Evolutionary conservation across 2,797 vertebrate genomes (phyloP).

Genomic region (Lepidocolaptes lacrymiger): DNA sequence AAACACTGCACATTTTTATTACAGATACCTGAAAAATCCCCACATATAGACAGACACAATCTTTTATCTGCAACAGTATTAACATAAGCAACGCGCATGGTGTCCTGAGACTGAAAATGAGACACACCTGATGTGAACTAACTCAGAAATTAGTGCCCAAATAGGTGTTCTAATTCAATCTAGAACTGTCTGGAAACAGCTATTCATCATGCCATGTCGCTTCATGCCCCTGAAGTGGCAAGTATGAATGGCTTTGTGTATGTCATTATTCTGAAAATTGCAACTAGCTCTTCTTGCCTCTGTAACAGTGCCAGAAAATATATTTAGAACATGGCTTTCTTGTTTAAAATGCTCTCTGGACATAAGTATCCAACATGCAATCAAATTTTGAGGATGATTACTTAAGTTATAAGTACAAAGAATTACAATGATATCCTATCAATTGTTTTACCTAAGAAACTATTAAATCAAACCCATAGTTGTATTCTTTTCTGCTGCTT

Average conservation of each 20-base stretch:
- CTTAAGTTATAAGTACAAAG: slow-evolving; percentile 5
- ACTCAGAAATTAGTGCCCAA: not conserved
- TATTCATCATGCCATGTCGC: not conserved
- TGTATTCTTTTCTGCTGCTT: not conserved
- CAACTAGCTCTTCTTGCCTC: slow-evolving; percentile 9
- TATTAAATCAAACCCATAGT: not conserved
- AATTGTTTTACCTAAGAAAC: not conserved
- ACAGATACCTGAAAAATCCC: not conserved
- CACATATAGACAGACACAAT: not conserved
- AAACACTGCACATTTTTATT: not conserved
- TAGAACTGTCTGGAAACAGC: slow-evolving; percentile 30
- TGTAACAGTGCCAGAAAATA: not conserved
- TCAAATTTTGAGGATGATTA: slow-evolving; percentile 27
- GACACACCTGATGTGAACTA: not conserved
- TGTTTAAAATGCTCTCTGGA: slow-evolving; percentile 22
- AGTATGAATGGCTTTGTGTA: not conserved
- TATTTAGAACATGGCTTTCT: slow-evolving; percentile 11
- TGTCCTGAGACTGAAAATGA: not conserved
- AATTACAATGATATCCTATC: not conserved
- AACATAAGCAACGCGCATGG: not conserved
- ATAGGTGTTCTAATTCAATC: not conserved
- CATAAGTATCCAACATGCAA: not conserved
- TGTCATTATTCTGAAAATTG: slow-evolving; percentile 20
- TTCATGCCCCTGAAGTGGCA: not conserved
- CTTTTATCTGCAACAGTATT: not conserved